Evolutionary conservation across 2,113 vertebrate species (phyloP), one percentile per base, ranked within the genome.

Genomic region (Mesocricetus auratus): DNA sequence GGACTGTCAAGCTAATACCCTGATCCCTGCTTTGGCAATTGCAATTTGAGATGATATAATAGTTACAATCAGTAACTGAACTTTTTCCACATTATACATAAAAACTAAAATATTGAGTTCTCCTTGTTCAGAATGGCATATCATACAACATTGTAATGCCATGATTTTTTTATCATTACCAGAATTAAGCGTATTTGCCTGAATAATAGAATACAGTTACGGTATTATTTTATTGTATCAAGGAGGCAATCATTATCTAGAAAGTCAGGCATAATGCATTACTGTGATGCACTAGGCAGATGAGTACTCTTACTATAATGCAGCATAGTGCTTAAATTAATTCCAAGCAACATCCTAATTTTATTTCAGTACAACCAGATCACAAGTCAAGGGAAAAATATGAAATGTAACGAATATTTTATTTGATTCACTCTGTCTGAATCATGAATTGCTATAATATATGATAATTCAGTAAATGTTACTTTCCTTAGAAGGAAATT

Each of bases 271-370:
- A 89, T 73, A 96, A 85, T 96, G 94, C 73, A 96, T 95, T 97
- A 85, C 11, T 90, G 74, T 89, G 90, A 97, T 92, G 88, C 47
- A 96, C 95, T 81, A 88, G 64, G 95, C 71, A 90, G 95, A 87
- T 92, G 96, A 97, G 96, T 95, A 96, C 90, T 97, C 94, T 95
- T 96, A 92, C 77, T 71, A 42, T 95, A 94, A 96, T 96, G 93
- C 42, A 90, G 68, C 56, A 93, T 75, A 96, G 89, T 92, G 90
- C 60, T 96, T 91, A 96, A 97, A 97, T 97, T 97, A 97, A 97
- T 97, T 97, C 90, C 86, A 96, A 97, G 86, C 69, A 89, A 93
- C 88, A 97, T 98, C 77, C 85, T 98, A 96, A 97, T 96, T 97
- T 97, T 97, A 97, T 97, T 94, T 97, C 64, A 95, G 78, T 88